phyloP scores from a whole-genome alignment of 1,140 invertebrate genomes.

The Riptortus pedestris region DNA sequence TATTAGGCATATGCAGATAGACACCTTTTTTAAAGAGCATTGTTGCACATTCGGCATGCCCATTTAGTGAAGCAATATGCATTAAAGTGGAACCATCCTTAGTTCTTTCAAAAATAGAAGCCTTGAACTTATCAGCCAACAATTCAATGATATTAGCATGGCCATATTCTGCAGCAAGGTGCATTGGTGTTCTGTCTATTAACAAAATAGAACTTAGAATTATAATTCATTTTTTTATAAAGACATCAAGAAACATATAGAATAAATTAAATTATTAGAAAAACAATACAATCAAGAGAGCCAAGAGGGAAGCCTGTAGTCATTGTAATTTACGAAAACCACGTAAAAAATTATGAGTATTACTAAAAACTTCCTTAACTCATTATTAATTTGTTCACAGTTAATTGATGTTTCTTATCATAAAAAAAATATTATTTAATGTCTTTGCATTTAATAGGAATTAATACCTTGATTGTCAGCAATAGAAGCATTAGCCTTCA shows the following conservation, averaged over 20 bases:
- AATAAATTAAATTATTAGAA: no score
- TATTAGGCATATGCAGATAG: slow-evolving; percentile 99
- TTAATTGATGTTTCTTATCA: no score
- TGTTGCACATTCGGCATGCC: slow-evolving; percentile 95
- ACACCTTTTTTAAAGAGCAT: slow-evolving; percentile 97
- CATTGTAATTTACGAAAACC: no score
- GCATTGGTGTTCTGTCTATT: slow-evolving; percentile 87
- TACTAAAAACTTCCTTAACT: no score
- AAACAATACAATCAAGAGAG: no score
- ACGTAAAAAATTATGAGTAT: no score
- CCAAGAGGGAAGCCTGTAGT: no score
- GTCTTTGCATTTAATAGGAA: no score
- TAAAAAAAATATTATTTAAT: no score
- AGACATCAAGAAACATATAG: no score
- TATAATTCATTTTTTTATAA: no score
- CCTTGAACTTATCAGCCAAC: slow-evolving; percentile 94
- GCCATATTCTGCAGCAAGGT: slow-evolving; percentile 93
- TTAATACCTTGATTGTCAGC: slow-evolving; percentile 82
- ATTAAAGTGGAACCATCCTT: slow-evolving; percentile 96
- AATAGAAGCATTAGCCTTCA: slow-evolving; percentile 85
- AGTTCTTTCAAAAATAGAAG: slow-evolving; percentile 84
- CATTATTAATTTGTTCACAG: no score
- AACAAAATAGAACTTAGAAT: slow-evolving; percentile 9
- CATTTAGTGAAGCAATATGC: slow-evolving; percentile 93
- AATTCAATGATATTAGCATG: slow-evolving; percentile 91